phyloP scores from a whole-genome alignment of 2,888 invertebrate species.

The Mesochorus sp. region DNA sequence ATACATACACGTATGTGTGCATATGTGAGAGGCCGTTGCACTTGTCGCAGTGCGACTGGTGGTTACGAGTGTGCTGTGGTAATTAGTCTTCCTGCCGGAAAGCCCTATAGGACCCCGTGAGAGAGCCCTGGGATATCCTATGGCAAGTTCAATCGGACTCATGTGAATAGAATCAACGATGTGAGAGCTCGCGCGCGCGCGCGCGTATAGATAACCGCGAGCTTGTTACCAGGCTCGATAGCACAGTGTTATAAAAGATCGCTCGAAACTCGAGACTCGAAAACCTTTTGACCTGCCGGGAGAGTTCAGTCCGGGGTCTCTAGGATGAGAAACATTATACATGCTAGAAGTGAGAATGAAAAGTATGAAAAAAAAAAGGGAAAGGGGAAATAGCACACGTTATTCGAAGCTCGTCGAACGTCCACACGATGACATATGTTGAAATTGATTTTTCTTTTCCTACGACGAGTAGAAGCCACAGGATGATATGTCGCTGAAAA shows the following conservation, averaged over 20 bases:
- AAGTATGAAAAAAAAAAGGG: constrained; percentile 24
- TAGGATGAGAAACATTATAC: constrained; percentile 46
- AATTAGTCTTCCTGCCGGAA: constrained; percentile 58
- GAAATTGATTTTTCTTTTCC: no score
- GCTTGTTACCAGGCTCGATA: constrained; percentile 48
- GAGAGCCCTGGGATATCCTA: constrained; percentile 43
- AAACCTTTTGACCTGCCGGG: constrained; percentile 54
- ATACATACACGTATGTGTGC: neutral
- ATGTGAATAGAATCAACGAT: neutral
- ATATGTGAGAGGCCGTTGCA: constrained; percentile 1
- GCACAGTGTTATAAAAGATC: constrained; percentile 44
- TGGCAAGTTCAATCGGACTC: constrained; percentile 31
- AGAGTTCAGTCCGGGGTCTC: constrained; percentile 27
- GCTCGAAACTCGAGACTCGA: constrained; percentile 59
- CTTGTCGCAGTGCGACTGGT: constrained; percentile 28
- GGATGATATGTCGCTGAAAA: no score
- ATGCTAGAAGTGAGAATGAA: no score
- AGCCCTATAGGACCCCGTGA: constrained; percentile 46
- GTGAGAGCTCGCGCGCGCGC: neutral
- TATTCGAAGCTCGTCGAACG: no score
- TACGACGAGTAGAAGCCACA: no score
- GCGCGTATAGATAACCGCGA: neutral
- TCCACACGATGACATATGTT: no score
- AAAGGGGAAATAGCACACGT: neutral
- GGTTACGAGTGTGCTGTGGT: constrained; percentile 42